Evolutionary conservation across 2,113 vertebrate genomes (phyloP), one percentile per base, ranked within the genome.

Genomic region (Atractosteus spatula): DNA sequence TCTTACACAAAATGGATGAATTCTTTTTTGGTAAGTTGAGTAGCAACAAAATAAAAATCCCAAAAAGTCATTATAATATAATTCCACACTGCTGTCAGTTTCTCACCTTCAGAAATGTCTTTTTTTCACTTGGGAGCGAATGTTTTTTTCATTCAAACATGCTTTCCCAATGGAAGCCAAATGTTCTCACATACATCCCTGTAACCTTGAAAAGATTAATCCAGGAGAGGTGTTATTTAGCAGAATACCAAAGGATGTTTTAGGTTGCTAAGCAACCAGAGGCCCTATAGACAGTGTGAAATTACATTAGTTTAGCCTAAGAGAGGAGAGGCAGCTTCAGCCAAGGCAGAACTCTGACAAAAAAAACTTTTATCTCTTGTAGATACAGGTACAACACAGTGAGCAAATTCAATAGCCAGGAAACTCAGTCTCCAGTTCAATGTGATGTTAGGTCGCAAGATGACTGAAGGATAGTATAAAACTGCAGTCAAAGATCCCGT

Each of bases 221-320:
- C 11, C 12, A 59, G 7, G 56, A 13, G 13, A 59, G 56, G 56
- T 59, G 56, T 59, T 59, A 59, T 13, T 59, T 59, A 8, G 12
- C 56, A 59, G 56, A 12, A 13, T 59, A n/a, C n/a, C 56, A 14
- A 59, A 4, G 7, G 56, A n/a, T 59, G 56, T 59, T 59, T 8
- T n/a, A 59, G 56, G 56, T 59, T 59, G 56, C 56, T 59, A 59
- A 59, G 56, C 56, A 59, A 59, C 56, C 56, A 59, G 56, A 59
- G 13, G 56, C n/a, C 11, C 56, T 12, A 59, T 4, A 59, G 56
- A 59, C 56, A 59, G 56, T 59, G 12, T 59, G 11, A 59, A 59
- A 59, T 12, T 12, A 59, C 4, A 59, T 59, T 12, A 59, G n/a
- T 12, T 14, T 7, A 59, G n/a, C 3, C 12, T 11, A 59, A 13